Conservation (phyloP, 1,140 invertebrate genomes). For the Caerostris darwini region DNA sequence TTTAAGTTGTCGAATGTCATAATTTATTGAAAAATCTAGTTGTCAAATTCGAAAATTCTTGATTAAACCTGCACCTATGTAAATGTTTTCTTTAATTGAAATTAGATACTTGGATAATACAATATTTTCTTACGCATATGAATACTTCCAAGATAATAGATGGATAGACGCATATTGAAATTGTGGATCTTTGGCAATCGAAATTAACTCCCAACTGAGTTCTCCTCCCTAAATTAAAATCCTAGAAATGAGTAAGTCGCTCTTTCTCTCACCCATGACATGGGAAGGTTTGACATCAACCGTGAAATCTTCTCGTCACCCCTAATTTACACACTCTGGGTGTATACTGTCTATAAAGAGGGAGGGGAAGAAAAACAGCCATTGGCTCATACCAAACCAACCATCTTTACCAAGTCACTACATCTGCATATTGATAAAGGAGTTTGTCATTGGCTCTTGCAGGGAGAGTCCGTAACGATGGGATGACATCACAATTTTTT, state of each 20-base stretch:
- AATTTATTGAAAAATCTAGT: no score
- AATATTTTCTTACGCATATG: no score
- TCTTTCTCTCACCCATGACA: neutral
- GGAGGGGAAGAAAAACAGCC: neutral
- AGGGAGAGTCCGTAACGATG: neutral
- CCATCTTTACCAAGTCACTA: conserved; percentile 9
- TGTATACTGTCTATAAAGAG: neutral
- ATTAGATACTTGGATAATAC: no score
- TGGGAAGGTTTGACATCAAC: conserved; percentile 12
- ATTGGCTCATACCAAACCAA: neutral
- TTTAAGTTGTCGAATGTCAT: no score
- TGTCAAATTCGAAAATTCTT: no score
- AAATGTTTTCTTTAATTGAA: no score
- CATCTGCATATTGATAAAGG: conserved; percentile 14
- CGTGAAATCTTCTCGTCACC: conserved; percentile 26
- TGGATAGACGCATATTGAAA: no score
- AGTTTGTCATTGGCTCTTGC: neutral
- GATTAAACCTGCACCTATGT: no score
- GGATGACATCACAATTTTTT: conserved; percentile 23
- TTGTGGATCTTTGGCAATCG: no score
- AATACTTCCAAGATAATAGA: no score
- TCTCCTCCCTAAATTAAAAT: neutral
- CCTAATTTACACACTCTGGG: conserved; percentile 19
- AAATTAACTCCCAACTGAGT: no score
- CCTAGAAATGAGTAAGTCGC: neutral